phyloP scores from a whole-genome alignment of 2,113 vertebrate genomes.

The Laticauda laticaudata region DNA sequence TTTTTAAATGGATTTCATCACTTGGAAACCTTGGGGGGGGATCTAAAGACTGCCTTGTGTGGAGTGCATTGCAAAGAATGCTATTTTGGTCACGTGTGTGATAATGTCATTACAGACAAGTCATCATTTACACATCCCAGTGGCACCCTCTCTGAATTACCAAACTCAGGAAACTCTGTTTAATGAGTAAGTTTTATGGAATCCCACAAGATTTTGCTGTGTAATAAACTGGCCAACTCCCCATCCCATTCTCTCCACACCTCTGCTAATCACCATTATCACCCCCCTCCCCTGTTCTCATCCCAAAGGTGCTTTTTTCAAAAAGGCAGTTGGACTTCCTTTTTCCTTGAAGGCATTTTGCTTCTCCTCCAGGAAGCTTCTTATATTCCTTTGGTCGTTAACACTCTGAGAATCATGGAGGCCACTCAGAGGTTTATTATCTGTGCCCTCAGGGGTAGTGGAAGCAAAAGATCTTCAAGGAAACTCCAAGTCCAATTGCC shows the following conservation, averaged over 20 bases:
- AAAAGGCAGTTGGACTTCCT: neutral
- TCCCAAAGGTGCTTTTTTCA: neutral
- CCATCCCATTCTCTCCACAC: neutral
- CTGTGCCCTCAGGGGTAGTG: neutral
- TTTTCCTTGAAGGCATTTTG: neutral
- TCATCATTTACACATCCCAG: neutral
- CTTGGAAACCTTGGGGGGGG: neutral
- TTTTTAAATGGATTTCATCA: no score
- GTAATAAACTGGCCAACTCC: neutral
- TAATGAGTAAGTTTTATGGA: neutral
- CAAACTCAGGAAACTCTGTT: neutral
- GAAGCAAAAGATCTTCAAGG: neutral
- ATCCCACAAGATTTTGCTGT: neutral
- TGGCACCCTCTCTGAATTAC: neutral
- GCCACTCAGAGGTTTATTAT: no score
- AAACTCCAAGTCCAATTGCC: neutral
- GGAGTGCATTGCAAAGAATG: neutral
- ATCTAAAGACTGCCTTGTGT: neutral
- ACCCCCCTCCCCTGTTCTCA: accelerated
- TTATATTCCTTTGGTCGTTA: neutral
- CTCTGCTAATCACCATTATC: neutral
- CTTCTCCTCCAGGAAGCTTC: neutral
- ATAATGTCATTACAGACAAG: neutral
- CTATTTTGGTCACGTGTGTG: neutral
- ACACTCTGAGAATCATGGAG: no score